Evolutionary conservation across 92 coral and sea anemone species (phyloP).

Genomic region (Parazoanthus swiftii): DNA sequence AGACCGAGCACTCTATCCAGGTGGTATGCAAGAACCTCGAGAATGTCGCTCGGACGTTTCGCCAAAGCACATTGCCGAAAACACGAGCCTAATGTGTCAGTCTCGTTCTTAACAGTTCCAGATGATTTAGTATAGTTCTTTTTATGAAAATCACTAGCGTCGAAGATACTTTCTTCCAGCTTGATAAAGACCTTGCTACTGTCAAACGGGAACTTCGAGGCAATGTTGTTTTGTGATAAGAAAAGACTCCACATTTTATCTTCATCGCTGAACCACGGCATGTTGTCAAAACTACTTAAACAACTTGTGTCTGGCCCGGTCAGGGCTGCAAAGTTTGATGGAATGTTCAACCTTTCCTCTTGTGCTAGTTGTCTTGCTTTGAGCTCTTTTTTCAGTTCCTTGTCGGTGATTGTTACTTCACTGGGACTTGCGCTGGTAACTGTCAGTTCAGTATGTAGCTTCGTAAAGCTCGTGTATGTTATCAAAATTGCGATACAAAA

Average conservation of each 20-base stretch:
- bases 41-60: not conserved
- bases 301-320: not conserved
- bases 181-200: not conserved
- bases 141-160: not conserved
- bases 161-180: not conserved
- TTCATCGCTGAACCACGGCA: constrained; percentile 5
- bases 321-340: not conserved
- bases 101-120: not conserved
- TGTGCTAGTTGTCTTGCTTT: not conserved
- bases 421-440: not conserved
- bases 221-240: not conserved
- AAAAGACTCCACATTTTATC: not conserved
- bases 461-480: too few relatives aligned
- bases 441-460: not conserved
- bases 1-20: constrained; percentile 17
- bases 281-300: not conserved
- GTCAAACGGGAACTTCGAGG: not conserved
- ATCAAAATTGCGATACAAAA: not conserved
- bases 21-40: constrained; percentile 5
- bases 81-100: not conserved
- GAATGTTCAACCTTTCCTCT: not conserved
- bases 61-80: constrained; percentile 8
- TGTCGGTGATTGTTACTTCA: not conserved
- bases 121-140: not conserved
- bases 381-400: not conserved